A percentile compares a stretch with the other conserved stretches of the same genome.
These are phyloP conservation scores for Helostoma temminkii DNA, from an alignment of 2,797 vertebrate genomes.

Conservation along the genomic window DNA sequence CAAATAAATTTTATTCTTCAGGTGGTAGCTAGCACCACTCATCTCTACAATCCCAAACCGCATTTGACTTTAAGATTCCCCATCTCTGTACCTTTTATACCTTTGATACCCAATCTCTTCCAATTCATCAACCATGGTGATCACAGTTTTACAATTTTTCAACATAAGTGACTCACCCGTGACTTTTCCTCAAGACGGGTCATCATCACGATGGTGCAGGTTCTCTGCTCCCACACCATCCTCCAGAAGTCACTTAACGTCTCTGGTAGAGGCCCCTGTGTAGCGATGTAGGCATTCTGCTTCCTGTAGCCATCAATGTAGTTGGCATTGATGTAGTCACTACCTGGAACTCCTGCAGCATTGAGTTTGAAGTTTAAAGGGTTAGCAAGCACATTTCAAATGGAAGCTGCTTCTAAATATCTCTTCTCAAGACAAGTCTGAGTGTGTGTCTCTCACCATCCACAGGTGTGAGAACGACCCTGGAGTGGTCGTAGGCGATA, in stretches of 20 bases:
- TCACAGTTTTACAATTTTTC: too few species aligned
- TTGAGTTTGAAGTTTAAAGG: conserved; percentile 1
- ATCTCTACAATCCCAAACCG: too few species aligned
- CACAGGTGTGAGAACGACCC: conserved; percentile 92
- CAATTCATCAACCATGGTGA: too few species aligned
- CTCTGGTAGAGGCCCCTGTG: conserved; percentile 94
- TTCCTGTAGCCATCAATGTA: conserved; percentile 97
- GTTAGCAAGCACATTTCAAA: not conserved
- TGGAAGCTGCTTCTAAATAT: not conserved
- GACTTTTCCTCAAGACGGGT: conserved; percentile 96
- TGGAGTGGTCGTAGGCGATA: conserved; percentile 96
- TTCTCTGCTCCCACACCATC: conserved; percentile 98
- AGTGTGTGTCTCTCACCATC: conserved; percentile 87
- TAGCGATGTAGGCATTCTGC: conserved; percentile 97
- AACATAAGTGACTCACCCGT: conserved; percentile 82
- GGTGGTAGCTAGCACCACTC: too few species aligned
- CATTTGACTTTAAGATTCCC: too few species aligned
- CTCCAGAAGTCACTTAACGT: conserved; percentile 98
- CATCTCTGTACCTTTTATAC: too few species aligned
- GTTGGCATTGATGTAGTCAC: conserved; percentile 96
- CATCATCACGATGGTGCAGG: conserved; percentile 96
- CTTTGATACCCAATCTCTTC: too few species aligned
- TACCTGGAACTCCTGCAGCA: conserved; percentile 90
- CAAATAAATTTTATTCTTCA: too few species aligned
- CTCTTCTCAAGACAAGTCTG: not conserved